Evolutionary conservation across 2,888 invertebrate species (phyloP).

Genomic region (Nebria salina): DNA sequence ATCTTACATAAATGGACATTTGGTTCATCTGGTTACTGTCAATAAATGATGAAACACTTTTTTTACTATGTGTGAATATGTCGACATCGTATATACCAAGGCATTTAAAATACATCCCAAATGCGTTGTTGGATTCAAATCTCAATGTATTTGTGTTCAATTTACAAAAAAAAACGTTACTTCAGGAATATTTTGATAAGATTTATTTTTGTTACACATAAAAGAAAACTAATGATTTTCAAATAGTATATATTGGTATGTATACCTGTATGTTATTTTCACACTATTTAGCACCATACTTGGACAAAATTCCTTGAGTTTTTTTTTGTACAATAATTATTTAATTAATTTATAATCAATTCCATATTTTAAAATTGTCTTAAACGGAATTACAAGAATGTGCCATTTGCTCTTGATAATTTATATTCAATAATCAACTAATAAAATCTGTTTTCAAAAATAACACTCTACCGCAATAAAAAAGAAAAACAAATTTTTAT

Average conservation of each 20-base stretch:
- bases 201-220: background rate
- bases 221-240: background rate
- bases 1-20: slow-evolving; percentile 42
- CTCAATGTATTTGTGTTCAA: too few relatives aligned
- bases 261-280: background rate
- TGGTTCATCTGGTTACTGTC: slow-evolving; percentile 43
- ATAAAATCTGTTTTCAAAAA: too few relatives aligned
- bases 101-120: background rate
- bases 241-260: too few relatives aligned
- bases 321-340: background rate
- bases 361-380: background rate
- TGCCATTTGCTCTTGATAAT: background rate
- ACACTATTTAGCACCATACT: background rate
- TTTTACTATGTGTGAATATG: background rate
- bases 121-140: background rate
- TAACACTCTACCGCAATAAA: too few relatives aligned
- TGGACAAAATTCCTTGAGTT: background rate
- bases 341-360: background rate
- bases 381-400: background rate
- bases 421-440: background rate
- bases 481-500: too few relatives aligned
- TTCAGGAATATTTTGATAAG: too few relatives aligned
- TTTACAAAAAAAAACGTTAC: too few relatives aligned
- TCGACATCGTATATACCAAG: background rate
- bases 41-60: slow-evolving; percentile 16